phyloP scores from a whole-genome alignment of 2,113 vertebrate species.

The Podarcis muralis region DNA sequence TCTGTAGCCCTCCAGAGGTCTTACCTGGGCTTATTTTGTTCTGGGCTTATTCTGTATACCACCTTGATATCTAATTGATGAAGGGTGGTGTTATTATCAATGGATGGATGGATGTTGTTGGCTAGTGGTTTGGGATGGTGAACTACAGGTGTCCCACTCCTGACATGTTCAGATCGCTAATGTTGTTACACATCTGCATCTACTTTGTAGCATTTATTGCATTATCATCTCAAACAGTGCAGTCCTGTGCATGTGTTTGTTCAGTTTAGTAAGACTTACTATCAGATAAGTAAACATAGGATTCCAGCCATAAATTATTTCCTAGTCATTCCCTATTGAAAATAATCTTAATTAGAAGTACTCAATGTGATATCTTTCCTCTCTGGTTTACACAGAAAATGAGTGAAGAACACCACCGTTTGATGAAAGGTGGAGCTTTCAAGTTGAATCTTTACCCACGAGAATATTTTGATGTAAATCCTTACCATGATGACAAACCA shows the following conservation, averaged over 20 bases:
- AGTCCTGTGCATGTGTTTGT: background rate
- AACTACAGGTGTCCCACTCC: background rate
- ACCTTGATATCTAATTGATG: no score
- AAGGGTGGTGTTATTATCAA: no score
- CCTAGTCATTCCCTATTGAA: slow-evolving; percentile 17
- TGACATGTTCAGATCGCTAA: background rate
- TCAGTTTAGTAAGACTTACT: background rate
- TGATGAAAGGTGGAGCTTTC: slow-evolving; percentile 83
- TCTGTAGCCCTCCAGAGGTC: no score
- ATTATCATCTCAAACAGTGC: background rate
- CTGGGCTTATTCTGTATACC: no score
- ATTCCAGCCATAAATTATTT: background rate
- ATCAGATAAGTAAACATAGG: background rate
- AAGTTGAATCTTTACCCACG: slow-evolving; percentile 82
- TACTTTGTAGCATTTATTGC: background rate
- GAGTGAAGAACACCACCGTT: slow-evolving; percentile 68
- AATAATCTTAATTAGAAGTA: slow-evolving; percentile 7
- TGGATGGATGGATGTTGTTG: no score
- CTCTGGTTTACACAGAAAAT: slow-evolving; percentile 74
- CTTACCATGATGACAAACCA: slow-evolving; percentile 76
- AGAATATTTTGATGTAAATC: slow-evolving; percentile 86
- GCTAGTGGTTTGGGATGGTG: no score
- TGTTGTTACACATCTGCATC: background rate
- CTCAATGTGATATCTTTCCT: slow-evolving; percentile 23
- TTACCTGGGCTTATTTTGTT: no score